A percentile compares a stretch with the other conserved stretches of the same genome.
Conservation (phyloP, 2,888 invertebrate genomes). For the Mythimna loreyi region DNA sequence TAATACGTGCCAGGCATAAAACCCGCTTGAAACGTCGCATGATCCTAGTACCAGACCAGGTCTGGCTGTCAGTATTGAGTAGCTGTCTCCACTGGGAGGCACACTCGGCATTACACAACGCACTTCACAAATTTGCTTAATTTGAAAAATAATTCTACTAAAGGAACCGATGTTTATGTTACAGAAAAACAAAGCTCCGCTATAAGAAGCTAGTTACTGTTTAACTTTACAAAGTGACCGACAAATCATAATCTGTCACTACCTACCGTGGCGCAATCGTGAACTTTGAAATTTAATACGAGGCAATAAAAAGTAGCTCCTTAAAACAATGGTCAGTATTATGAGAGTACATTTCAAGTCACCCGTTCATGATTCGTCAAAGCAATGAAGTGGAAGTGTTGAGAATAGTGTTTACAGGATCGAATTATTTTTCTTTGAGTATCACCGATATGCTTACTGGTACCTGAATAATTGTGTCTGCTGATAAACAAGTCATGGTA, state of each 20-base stretch:
- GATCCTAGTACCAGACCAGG: no score
- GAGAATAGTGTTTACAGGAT: slow-evolving; percentile 6
- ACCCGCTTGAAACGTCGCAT: no score
- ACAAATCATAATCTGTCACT: slow-evolving; percentile 2
- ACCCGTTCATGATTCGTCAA: slow-evolving; percentile 1
- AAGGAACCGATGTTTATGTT: slow-evolving; percentile 1
- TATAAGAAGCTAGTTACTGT: neutral
- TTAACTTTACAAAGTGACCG: neutral
- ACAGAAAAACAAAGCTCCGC: neutral
- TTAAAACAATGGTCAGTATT: slow-evolving; percentile 42
- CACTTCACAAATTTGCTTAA: no score
- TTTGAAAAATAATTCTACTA: neutral
- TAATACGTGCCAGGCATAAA: no score
- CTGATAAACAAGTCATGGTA: neutral
- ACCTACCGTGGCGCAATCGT: neutral
- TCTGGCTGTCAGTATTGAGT: no score
- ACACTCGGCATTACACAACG: no score
- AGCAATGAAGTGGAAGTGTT: slow-evolving; percentile 31
- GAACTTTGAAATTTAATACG: slow-evolving; percentile 35
- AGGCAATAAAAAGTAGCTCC: slow-evolving; percentile 1
- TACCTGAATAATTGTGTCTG: neutral
- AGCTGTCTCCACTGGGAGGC: no score
- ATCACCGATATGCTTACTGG: slow-evolving; percentile 8
- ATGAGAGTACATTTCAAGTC: slow-evolving; percentile 5
- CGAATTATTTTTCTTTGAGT: slow-evolving; percentile 25